phyloP scores from a whole-genome alignment of 2,113 vertebrate genomes.

The Ammodramus savannarum region DNA sequence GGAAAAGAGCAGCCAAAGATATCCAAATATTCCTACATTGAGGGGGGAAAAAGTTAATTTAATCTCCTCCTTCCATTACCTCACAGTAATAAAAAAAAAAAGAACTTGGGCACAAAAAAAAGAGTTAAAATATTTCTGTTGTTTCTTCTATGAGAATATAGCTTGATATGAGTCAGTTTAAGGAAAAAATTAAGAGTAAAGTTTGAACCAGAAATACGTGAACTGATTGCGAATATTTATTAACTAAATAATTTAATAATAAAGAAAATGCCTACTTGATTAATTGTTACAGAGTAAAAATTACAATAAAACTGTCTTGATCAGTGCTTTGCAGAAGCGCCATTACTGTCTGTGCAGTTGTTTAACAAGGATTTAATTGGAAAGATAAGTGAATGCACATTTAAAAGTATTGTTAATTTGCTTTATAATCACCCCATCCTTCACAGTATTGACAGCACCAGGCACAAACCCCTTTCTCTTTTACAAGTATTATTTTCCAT shows the following conservation, averaged over 20 bases:
- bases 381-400: slow-evolving; percentile 92
- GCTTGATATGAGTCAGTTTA: neutral
- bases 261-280: slow-evolving; percentile 84
- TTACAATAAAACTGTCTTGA: slow-evolving; percentile 88
- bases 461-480: slow-evolving; percentile 82
- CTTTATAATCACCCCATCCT: slow-evolving; percentile 88
- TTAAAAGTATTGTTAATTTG: slow-evolving; percentile 91
- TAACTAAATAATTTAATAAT: slow-evolving; percentile 88
- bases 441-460: slow-evolving; percentile 88
- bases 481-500: slow-evolving; percentile 88
- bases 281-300: slow-evolving; percentile 87
- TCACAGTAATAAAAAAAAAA: neutral
- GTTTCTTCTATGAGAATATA: neutral
- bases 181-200: slow-evolving; percentile 69
- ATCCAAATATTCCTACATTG: neutral
- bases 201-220: slow-evolving; percentile 67
- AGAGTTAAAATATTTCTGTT: slow-evolving; percentile 17
- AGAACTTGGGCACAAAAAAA: neutral
- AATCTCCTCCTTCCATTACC: neutral
- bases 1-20: neutral
- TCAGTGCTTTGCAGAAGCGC: slow-evolving; percentile 83
- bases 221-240: slow-evolving; percentile 79
- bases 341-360: slow-evolving; percentile 87
- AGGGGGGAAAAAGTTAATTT: neutral
- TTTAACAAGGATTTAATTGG: slow-evolving; percentile 92